Conservation (phyloP, 2,888 invertebrate genomes). For the Petrophora chlorosata region DNA sequence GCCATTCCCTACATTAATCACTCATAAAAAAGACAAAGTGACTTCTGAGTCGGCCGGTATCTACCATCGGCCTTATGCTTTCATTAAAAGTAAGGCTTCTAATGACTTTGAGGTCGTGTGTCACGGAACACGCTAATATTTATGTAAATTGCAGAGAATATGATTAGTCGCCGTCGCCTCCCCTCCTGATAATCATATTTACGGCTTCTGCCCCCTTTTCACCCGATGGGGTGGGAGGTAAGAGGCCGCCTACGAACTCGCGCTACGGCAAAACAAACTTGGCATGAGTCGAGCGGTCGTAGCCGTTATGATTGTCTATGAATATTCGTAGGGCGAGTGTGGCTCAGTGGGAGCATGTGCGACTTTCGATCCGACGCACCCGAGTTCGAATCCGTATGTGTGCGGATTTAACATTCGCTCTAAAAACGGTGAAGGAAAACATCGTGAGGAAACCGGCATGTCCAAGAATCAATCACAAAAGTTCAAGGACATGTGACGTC, state of each 20-base stretch:
- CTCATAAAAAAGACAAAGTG: slow-evolving; percentile 82
- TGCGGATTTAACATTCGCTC: no score
- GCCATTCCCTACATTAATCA: slow-evolving; percentile 73
- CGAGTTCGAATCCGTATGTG: no score
- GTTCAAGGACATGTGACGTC: no score
- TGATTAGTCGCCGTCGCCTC: slow-evolving; percentile 82
- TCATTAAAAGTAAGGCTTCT: slow-evolving; percentile 50
- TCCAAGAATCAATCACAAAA: no score
- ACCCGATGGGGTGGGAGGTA: slow-evolving; percentile 29
- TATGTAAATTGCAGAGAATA: slow-evolving; percentile 84
- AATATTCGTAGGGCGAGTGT: slow-evolving; percentile 29
- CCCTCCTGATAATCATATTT: slow-evolving; percentile 83
- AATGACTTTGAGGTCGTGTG: slow-evolving; percentile 68
- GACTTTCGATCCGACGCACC: no score
- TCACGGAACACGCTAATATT: slow-evolving; percentile 82
- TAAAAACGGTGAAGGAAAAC: no score
- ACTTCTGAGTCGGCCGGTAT: slow-evolving; percentile 62
- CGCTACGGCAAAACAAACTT: slow-evolving; percentile 40
- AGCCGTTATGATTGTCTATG: slow-evolving; percentile 27
- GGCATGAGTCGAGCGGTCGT: slow-evolving; percentile 15
- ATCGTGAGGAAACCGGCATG: no score
- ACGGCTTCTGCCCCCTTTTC: slow-evolving; percentile 58
- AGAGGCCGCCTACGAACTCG: slow-evolving; percentile 40
- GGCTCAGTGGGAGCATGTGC: no score
- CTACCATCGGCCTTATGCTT: slow-evolving; percentile 63